Conservation (phyloP, 1,140 invertebrate genomes). For the Planococcus citri region DNA sequence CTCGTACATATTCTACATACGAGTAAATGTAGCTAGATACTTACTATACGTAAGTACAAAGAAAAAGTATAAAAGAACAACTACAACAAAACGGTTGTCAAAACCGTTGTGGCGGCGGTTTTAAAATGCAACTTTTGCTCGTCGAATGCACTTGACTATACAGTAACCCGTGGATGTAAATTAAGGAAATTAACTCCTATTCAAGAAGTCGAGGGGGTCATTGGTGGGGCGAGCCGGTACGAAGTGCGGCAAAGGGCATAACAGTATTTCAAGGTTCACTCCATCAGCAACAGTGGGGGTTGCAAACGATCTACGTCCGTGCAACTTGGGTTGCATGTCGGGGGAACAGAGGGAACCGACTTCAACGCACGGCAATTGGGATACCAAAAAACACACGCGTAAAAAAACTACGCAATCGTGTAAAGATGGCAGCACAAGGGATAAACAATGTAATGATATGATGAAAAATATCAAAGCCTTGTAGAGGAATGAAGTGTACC, state of each 20-base stretch:
- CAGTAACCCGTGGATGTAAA: background rate
- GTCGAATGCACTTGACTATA: background rate
- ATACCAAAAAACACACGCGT: background rate
- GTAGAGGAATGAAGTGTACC: too few species aligned
- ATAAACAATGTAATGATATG: background rate
- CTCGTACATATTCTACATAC: too few species aligned
- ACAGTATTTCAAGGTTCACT: slow-evolving; percentile 16
- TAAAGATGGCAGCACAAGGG: slow-evolving; percentile 17
- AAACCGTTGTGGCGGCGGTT: background rate
- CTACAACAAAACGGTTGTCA: too few species aligned
- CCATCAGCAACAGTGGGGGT: background rate
- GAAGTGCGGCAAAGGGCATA: background rate
- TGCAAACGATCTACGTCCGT: slow-evolving; percentile 13
- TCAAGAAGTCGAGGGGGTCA: slow-evolving; percentile 2
- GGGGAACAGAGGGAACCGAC: slow-evolving; percentile 14
- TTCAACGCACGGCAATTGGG: slow-evolving; percentile 8
- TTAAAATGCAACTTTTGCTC: background rate
- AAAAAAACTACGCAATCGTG: slow-evolving; percentile 10
- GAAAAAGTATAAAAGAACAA: background rate
- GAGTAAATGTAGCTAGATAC: too few species aligned
- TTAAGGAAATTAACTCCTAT: slow-evolving; percentile 4
- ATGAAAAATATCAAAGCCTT: background rate
- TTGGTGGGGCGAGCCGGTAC: slow-evolving; percentile 8
- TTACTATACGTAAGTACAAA: too few species aligned
- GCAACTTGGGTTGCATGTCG: slow-evolving; percentile 15